Percentiles rank a stretch among this genome's conserved stretches.
Evolutionary conservation across 2,888 invertebrate species (phyloP).

Genomic region (Cynaeus angustus): DNA sequence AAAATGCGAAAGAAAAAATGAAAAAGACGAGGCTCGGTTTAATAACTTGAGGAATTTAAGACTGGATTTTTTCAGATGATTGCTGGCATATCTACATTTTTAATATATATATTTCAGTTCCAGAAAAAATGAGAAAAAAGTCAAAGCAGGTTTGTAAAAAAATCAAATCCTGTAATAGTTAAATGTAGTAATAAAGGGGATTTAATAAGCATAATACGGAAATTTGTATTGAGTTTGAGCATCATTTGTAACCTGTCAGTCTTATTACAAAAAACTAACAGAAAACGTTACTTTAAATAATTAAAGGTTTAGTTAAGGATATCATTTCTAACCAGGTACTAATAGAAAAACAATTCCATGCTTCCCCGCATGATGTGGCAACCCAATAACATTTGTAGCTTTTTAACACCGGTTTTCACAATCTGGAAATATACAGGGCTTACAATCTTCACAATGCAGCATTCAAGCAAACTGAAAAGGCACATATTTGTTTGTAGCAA

Average conservation of each 20-base stretch:
- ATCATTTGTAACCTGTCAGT: too few species aligned
- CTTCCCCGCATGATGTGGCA: constrained; percentile 17
- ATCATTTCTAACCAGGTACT: too few species aligned
- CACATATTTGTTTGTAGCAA: background rate
- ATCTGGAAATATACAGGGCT: constrained; percentile 21
- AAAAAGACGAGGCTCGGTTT: too few species aligned
- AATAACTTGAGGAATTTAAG: background rate
- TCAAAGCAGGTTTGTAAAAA: too few species aligned
- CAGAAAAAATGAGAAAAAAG: constrained; percentile 2
- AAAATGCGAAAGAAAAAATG: background rate
- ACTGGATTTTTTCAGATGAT: constrained; percentile 24
- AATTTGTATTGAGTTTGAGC: too few species aligned
- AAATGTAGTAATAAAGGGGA: too few species aligned
- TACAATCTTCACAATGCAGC: background rate
- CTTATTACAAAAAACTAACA: too few species aligned
- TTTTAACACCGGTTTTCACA: constrained; percentile 2
- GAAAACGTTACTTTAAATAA: too few species aligned
- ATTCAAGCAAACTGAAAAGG: background rate
- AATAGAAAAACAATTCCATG: background rate
- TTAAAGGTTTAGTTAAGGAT: too few species aligned
- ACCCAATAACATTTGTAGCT: background rate
- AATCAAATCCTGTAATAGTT: too few species aligned
- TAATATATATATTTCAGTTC: constrained; percentile 23
- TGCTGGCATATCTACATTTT: constrained; percentile 9
- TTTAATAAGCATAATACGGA: too few species aligned